Conservation (phyloP, 2,797 vertebrate genomes). For the Yasuhikotakia modesta region DNA sequence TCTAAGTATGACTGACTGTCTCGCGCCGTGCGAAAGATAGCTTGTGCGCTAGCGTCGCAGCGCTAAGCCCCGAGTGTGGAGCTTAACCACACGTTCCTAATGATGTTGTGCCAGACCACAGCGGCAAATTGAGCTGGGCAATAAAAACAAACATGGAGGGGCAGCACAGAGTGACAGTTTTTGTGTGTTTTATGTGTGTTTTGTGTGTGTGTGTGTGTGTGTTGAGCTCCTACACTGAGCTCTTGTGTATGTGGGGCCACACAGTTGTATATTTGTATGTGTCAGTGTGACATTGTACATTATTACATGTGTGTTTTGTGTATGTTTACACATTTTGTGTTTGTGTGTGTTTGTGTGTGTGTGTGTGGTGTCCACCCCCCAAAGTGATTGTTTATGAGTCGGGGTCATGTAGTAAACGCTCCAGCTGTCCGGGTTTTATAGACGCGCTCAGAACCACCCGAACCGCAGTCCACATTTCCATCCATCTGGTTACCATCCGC, state of each 20-base stretch:
- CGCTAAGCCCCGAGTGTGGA: conserved; percentile 5
- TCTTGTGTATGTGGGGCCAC: conserved; percentile 13
- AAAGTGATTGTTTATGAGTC: conserved; percentile 66
- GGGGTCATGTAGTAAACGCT: conserved; percentile 61
- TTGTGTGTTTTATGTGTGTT: conserved; percentile 18
- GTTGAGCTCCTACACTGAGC: conserved; percentile 21
- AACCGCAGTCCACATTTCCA: conserved; percentile 24
- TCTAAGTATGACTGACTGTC: conserved; percentile 47
- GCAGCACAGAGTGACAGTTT: conserved; percentile 44
- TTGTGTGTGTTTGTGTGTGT: conserved; percentile 41
- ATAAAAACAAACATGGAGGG: conserved; percentile 57
- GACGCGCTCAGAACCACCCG: conserved; percentile 21
- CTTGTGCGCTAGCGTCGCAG: background rate
- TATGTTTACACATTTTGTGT: conserved; percentile 43
- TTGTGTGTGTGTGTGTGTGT: conserved; percentile 34
- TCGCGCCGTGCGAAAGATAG: background rate
- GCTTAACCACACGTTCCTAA: conserved; percentile 40
- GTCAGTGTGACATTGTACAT: conserved; percentile 19
- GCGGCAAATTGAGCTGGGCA: conserved; percentile 55
- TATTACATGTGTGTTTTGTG: conserved; percentile 12
- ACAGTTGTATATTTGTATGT: conserved; percentile 3
- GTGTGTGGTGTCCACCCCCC: conserved; percentile 29
- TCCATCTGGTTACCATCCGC: conserved; percentile 36
- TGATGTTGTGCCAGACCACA: conserved; percentile 41
- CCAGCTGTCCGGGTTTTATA: conserved; percentile 18